phyloP scores from a whole-genome alignment of 2,113 vertebrate species.

The Lycaon pictus region DNA sequence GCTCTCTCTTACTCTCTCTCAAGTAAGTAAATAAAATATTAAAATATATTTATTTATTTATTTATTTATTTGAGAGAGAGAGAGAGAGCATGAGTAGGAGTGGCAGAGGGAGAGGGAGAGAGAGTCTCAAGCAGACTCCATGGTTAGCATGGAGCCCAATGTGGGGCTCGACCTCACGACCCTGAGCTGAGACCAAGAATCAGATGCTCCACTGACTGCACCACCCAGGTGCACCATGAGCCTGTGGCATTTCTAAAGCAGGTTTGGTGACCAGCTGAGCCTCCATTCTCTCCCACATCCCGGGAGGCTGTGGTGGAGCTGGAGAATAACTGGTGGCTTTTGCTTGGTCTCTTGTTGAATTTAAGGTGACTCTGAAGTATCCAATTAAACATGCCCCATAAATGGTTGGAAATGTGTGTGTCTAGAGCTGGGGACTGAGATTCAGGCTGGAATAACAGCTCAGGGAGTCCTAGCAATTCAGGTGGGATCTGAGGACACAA shows the following conservation, averaged over 20 bases:
- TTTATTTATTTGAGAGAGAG: too few relatives aligned
- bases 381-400: background rate
- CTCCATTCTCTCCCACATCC: background rate
- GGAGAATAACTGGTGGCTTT: background rate
- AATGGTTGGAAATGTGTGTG: background rate
- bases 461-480: background rate
- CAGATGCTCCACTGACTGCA: too few relatives aligned
- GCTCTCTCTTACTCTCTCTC: too few relatives aligned
- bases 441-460: background rate
- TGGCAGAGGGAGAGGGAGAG: too few relatives aligned
- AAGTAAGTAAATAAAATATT: too few relatives aligned
- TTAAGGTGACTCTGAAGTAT: background rate
- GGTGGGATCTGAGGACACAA: background rate
- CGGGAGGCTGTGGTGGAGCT: fast-evolving
- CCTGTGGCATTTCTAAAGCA: background rate
- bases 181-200: too few relatives aligned
- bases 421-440: background rate
- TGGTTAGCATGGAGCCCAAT: too few relatives aligned
- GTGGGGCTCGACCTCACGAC: too few relatives aligned
- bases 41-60: too few relatives aligned
- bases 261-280: background rate
- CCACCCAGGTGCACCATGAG: background rate
- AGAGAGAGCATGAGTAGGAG: too few relatives aligned
- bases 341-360: background rate
- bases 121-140: too few relatives aligned